Conservation (phyloP, 1,140 invertebrate species). For the Temnothorax nylanderi region DNA sequence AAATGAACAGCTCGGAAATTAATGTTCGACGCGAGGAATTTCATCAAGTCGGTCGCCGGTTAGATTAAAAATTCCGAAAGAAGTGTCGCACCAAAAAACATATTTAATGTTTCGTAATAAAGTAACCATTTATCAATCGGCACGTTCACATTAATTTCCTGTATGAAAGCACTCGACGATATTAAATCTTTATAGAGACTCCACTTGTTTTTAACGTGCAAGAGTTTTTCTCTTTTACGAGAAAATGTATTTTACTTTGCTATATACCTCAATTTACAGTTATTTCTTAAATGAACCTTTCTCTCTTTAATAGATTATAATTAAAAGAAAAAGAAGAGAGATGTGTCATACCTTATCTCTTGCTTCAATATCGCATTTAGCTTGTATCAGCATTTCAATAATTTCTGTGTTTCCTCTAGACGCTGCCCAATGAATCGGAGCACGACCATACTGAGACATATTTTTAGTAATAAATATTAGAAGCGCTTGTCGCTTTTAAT, state of each 20-base stretch:
- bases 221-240: not conserved
- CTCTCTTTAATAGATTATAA: not conserved
- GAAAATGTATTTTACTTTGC: not conserved
- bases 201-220: not conserved
- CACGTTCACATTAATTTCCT: not conserved
- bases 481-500: not conserved
- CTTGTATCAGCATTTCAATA: conserved; percentile 90
- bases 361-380: conserved; percentile 92
- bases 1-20: conserved; percentile 47
- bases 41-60: conserved; percentile 25
- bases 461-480: conserved; percentile 3
- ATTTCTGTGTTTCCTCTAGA: conserved; percentile 91
- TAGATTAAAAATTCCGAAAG: conserved; percentile 49
- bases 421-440: conserved; percentile 92
- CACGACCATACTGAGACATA: conserved; percentile 88
- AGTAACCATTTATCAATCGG: not conserved
- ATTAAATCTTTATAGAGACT: not conserved
- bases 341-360: conserved; percentile 89
- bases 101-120: conserved; percentile 17
- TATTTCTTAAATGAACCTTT: not conserved
- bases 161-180: not conserved
- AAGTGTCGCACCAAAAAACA: conserved; percentile 1
- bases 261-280: not conserved
- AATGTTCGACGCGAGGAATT: conserved; percentile 43
- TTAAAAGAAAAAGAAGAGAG: not conserved